Percentiles rank a stretch among this genome's conserved stretches.
Evolutionary conservation across 2,113 vertebrate species (phyloP).

Genomic region (Perca fluviatilis): DNA sequence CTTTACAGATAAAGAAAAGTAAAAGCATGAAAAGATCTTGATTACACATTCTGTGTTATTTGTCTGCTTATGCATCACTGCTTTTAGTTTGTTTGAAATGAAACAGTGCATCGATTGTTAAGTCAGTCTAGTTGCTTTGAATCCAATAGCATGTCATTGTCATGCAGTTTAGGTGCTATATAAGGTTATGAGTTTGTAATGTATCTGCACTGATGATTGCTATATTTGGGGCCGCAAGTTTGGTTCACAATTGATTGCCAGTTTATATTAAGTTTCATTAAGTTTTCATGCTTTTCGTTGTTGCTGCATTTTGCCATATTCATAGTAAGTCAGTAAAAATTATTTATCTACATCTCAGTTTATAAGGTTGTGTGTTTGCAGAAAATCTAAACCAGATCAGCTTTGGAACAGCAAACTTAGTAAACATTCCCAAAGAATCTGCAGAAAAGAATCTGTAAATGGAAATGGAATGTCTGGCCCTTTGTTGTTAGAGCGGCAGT

Average conservation of each 20-base stretch:
- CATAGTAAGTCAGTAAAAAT: background rate
- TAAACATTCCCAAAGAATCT: background rate
- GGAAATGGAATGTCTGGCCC: conserved; percentile 1
- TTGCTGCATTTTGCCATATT: background rate
- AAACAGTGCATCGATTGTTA: background rate
- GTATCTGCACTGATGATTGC: background rate
- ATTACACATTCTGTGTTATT: background rate
- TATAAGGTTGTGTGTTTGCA: background rate
- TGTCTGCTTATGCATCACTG: background rate
- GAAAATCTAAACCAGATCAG: background rate
- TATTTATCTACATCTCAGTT: background rate
- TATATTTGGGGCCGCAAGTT: background rate
- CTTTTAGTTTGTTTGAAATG: background rate
- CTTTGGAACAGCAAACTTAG: background rate
- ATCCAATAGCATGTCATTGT: background rate
- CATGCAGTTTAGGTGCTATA: background rate
- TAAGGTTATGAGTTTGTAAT: background rate
- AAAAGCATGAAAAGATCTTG: background rate
- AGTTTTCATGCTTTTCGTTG: background rate
- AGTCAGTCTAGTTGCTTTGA: background rate
- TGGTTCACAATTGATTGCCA: background rate
- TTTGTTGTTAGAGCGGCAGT: background rate
- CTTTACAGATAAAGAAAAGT: too few species aligned
- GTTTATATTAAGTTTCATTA: background rate
- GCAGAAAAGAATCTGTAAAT: background rate